Base-by-base conservation (phyloP, 2,113 vertebrate genomes). In the Neomonachus schauinslandi region DNA sequence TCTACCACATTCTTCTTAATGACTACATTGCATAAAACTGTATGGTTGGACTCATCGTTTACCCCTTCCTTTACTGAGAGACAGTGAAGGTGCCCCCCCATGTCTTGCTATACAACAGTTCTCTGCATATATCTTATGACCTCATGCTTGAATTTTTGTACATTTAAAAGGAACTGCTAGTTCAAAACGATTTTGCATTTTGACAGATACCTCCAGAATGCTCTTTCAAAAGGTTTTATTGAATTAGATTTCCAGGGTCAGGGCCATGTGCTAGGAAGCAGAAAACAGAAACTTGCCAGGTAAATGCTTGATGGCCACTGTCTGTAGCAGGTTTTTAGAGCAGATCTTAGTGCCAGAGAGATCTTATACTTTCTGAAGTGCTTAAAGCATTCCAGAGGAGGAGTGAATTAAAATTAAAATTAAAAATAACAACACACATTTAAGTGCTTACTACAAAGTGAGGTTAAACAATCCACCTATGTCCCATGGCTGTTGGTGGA, bases 331-430 rank as follows among this genome's bases (percentile, higher is more conserved):
- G 11, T 14, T 39, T 84, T 57, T 46, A 93, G 91, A 49, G 14
- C 28, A 33, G 74, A 65, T n/a, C 19, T 51, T 22, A 53, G 13
- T 1, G 24, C 42, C 72, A 24, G 49, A 16, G 36, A 65, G 49
- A 61, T 76, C 65, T 33, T 42, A 49, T 67, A 33, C 51, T n/a
- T 85, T 59, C 46, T 22, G 10, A 83, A 80, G 39, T 14, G 36
- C 28, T 59, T 59, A 31, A 10, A 67, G 31, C 55, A 46, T 63
- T 51, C 39, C 49, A 74, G 84, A 36, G 28, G 13, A 86, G 65
- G 28, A 93, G 8, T 15, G 49, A 85, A 69, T 77, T 77, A 49
- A 93, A 69, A 90, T 51, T 42, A 22, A 79, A 85, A 69, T 77
- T 77, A 49, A 93, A 69, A 90, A 57, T n/a, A 22, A 79, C 57